A percentile compares a stretch with the other conserved stretches of the same genome.
phyloP scores from a whole-genome alignment of 2,797 vertebrate genomes.

The Lateolabrax maculatus region DNA sequence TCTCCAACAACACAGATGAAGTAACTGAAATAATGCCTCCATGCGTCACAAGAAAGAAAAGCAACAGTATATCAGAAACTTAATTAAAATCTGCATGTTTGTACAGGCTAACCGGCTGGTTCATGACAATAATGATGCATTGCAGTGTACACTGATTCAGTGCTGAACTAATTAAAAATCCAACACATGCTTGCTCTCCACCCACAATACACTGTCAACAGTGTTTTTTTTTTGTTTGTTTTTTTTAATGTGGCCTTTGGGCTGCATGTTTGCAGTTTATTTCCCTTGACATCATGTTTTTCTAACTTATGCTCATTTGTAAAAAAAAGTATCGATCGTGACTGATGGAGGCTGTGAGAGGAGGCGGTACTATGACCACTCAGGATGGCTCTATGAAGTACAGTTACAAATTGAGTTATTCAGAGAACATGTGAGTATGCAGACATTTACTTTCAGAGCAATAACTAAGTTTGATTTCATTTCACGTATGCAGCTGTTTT shows the following conservation, averaged over 20 bases:
- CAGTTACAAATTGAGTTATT: slow-evolving; percentile 15
- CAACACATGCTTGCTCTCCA: neutral
- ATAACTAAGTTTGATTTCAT: slow-evolving; percentile 32
- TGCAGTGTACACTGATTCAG: neutral
- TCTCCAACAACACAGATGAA: neutral
- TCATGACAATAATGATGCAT: neutral
- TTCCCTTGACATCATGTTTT: neutral
- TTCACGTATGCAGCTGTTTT: slow-evolving; percentile 24
- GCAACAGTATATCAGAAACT: neutral
- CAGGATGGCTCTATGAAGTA: neutral
- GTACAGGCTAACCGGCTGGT: neutral
- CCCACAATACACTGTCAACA: neutral
- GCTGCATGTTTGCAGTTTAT: slow-evolving; percentile 9
- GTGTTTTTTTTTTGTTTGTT: neutral
- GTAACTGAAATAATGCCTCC: neutral
- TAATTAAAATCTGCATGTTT: neutral
- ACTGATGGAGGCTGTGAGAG: neutral
- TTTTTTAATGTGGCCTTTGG: neutral
- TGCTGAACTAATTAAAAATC: slow-evolving; percentile 3
- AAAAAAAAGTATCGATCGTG: neutral
- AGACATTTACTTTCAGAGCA: slow-evolving; percentile 24
- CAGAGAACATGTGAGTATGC: neutral
- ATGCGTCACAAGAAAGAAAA: neutral
- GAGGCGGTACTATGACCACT: neutral
- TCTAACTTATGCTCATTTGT: neutral